A percentile compares a stretch with the other conserved stretches of the same genome.
Conservation (phyloP, 2,113 vertebrate species). For the Bufo bufo region DNA sequence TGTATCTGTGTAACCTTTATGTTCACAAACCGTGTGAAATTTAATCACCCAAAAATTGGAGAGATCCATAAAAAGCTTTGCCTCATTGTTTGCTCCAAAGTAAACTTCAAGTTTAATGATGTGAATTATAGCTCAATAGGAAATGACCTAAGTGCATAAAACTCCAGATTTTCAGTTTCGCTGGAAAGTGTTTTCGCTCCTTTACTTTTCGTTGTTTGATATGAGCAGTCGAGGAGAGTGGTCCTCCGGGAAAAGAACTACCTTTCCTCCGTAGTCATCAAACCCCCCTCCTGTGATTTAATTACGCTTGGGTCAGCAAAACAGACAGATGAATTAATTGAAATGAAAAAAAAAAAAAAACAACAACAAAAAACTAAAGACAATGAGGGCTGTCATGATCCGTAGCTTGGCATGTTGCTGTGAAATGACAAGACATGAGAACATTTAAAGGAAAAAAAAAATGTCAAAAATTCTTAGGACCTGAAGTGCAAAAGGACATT, state of each 20-base stretch:
- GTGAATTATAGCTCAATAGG: conserved; percentile 71
- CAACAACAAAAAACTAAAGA: not conserved
- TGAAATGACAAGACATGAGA: conserved; percentile 28
- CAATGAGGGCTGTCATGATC: conserved; percentile 11
- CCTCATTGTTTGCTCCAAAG: conserved; percentile 67
- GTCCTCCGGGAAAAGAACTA: conserved; percentile 21
- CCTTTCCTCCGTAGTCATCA: conserved; percentile 51
- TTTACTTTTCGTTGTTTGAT: conserved; percentile 7
- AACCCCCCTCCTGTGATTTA: conserved; percentile 52
- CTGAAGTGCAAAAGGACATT: conserved; percentile 41
- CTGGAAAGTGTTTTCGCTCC: conserved; percentile 30
- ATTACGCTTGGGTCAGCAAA: conserved; percentile 20
- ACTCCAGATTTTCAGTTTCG: conserved; percentile 50
- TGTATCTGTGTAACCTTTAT: conserved; percentile 15
- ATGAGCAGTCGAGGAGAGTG: not conserved
- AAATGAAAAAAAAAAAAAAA: not conserved
- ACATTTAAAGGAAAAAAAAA: conserved; percentile 16
- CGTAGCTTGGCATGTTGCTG: conserved; percentile 7
- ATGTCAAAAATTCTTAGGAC: not conserved
- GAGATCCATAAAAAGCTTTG: conserved; percentile 64
- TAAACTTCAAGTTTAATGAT: conserved; percentile 72
- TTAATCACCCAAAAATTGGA: conserved; percentile 38
- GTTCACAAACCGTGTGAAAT: conserved; percentile 14
- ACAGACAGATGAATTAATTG: conserved; percentile 29
- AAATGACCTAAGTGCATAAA: conserved; percentile 74